Conservation (phyloP, 2,797 vertebrate species). For the Falco novaeseelandiae region DNA sequence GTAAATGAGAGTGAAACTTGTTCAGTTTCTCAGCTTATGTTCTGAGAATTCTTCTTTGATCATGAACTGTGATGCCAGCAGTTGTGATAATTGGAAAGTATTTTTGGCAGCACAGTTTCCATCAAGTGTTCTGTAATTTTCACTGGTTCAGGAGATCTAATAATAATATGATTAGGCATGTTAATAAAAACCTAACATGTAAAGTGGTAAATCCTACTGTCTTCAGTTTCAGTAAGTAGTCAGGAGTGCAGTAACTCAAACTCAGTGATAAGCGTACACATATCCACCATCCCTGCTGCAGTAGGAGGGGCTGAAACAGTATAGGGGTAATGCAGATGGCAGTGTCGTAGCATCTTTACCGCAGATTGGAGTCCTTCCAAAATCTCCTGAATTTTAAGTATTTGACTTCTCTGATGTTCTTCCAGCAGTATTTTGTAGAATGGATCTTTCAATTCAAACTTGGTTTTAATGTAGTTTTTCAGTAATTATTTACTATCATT, state of each 20-base stretch:
- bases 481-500: not conserved
- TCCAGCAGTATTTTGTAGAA: not conserved
- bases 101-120: slow-evolving; percentile 31
- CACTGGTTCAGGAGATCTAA: not conserved
- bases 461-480: not conserved
- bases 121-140: not conserved
- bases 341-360: rapidly evolving
- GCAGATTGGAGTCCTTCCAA: not conserved
- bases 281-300: not conserved
- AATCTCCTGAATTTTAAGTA: not conserved
- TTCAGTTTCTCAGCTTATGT: not conserved
- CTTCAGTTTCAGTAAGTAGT: not conserved
- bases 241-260: not conserved
- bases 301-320: not conserved
- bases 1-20: slow-evolving; percentile 56
- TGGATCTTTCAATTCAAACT: not conserved
- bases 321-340: no score
- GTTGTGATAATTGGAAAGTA: not conserved
- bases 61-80: not conserved
- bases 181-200: not conserved
- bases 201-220: not conserved
- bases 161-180: not conserved
- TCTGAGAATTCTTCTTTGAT: slow-evolving; percentile 55
- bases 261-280: rapidly evolving
- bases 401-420: not conserved